Evolutionary conservation across 2,888 invertebrate genomes (phyloP), one percentile per base, ranked within the genome.

Genomic region (Cephus runcator): DNA sequence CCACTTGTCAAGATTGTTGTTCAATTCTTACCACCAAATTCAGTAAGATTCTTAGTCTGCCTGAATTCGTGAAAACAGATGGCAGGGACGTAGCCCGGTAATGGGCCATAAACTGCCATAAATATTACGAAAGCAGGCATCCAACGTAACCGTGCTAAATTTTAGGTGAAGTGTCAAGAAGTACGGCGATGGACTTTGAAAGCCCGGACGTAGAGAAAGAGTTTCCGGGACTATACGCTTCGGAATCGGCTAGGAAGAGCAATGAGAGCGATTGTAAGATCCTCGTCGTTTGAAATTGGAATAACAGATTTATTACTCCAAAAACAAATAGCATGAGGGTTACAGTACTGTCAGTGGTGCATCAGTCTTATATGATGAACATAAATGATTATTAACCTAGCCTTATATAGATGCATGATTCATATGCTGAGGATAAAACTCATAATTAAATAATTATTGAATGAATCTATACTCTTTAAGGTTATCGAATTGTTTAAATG

Each of bases 141-240:
- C 56, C 71, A 71, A 71, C 71, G 12, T 34, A 71, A 71, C 71
- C 34, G 71, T 71, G 71, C 12, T 31, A 71, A 34, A 71, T 71
- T 34, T 34, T 30, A 71, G 34, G 34, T 34, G 34, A 71, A 71
- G 71, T 31, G 71, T 71, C 71, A 71, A 71, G 34, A 71, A 71
- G 12, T 71, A 34, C 34, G 71, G 71, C 71, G 71, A 96, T 96
- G 96, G 96, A 96, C 93, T 96, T 96, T 91, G 96, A 96, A 92
- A 97, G 97, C 91, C 97, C 97, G 35, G 97, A 97, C 89, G 96
- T 96, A 69, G 97, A 97, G 92, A 97, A 97, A 91, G 97, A 97
- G 90, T 97, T 97, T 92, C 97, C 97, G 34, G 97, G 97, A 73
- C 92, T 97, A 76, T 97, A 97, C 89, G 96, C 96, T 69, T 96